Percentiles rank a stretch among this genome's conserved stretches.
These are phyloP conservation scores for Girardinichthys multiradiatus DNA, from an alignment of 2,113 vertebrate species.

Conservation along the genomic window DNA sequence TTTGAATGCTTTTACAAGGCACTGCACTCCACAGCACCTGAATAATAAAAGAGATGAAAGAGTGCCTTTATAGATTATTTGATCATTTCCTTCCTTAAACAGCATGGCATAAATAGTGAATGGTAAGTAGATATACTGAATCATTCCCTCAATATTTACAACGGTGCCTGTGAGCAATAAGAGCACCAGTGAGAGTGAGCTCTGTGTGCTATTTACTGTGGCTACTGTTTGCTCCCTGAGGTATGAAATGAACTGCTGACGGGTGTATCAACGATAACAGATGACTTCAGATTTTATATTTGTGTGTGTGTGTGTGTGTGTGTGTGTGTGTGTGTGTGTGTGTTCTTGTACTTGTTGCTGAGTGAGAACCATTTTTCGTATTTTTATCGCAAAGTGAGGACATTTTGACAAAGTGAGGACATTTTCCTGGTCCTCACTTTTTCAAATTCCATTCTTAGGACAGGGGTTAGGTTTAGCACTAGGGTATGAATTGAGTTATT, in stretches of 20 bases:
- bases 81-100: neutral
- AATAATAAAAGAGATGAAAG: neutral
- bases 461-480: too few relatives aligned
- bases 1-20: neutral
- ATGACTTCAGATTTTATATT: constrained; percentile 20
- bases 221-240: constrained; percentile 30
- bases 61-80: constrained; percentile 3
- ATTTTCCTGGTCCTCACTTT: too few relatives aligned
- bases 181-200: neutral
- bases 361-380: too few relatives aligned
- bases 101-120: neutral
- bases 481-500: too few relatives aligned
- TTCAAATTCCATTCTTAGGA: too few relatives aligned
- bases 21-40: neutral
- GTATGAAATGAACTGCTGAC: constrained; percentile 52
- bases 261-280: constrained; percentile 43
- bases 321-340: neutral
- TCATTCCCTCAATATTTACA: neutral
- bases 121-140: neutral
- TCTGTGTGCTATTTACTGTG: constrained; percentile 8
- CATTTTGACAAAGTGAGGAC: too few relatives aligned
- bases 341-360: too few relatives aligned
- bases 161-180: neutral
- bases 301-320: neutral
- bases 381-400: too few relatives aligned